Evolutionary conservation across 2,113 vertebrate genomes (phyloP), one percentile per base, ranked within the genome.

Genomic region (Pomatorhinus ruficollis): DNA sequence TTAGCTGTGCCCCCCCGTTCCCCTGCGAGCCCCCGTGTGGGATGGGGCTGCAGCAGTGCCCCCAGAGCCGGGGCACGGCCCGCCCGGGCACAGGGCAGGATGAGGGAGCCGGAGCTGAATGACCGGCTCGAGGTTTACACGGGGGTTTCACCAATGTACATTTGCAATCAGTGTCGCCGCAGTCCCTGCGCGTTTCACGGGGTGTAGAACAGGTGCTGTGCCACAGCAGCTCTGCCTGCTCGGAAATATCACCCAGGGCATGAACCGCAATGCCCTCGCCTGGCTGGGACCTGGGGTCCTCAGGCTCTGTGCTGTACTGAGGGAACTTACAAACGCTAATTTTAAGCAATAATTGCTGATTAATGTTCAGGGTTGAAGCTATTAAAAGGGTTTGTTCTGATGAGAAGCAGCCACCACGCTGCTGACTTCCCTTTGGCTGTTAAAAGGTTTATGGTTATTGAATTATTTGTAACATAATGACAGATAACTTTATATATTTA

Each of bases 1-100:
- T 33, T 10, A 27, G 53, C 83, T n/a, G 47, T 30, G 54, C 35
- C 49, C 23, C 28, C 22, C 30, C 33, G 10, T 0, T 8, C 7
- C 60, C 12, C 23, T 3, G 3, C 24, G 13, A 1, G 11, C n/a
- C 23, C 33, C 1, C 0, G 6, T 0, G 40, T 7, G 2, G 17
- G 8, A 4, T 2, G 19, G 15, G 40, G 23, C 69, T 27, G 61
- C 47, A 8, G 35, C 13, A n/a, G 14, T 0, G 8, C 17, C 56
- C n/a, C 45, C 42, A 7, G 53, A 25, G n/a, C 31, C 1, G 7
- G 61, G 83, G n/a, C 66, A 28, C 63, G 50, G 52, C 9, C 1
- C 18, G 47, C 33, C 60, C 44, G 1, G 24, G 35, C 18, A 2
- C 15, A 18, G 59, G 1, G 23, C 57, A 12, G 15, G n/a, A 1